Conservation (phyloP, 2,888 invertebrate species). For the Orthonevra nobilis region DNA sequence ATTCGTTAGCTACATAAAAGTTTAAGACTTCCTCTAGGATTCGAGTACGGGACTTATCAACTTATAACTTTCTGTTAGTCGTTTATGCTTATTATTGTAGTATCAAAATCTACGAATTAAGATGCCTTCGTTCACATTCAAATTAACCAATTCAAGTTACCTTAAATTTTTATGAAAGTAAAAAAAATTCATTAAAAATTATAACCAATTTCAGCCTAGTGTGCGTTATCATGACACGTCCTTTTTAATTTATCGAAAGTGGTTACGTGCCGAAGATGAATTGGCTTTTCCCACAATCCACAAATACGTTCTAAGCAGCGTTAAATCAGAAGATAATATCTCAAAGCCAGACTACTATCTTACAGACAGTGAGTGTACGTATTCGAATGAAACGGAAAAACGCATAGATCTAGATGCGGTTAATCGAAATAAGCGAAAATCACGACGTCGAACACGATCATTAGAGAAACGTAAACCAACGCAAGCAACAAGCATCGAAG, state of each 20-base stretch:
- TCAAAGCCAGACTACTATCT: conserved; percentile 64
- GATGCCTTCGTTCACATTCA: conserved; percentile 12
- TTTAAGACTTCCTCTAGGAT: too few species aligned
- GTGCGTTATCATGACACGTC: conserved; percentile 72
- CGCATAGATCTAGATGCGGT: conserved; percentile 53
- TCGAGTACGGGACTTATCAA: too few species aligned
- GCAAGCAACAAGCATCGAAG: conserved; percentile 21
- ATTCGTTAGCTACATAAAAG: too few species aligned
- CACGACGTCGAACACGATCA: conserved; percentile 69
- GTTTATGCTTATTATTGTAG: too few species aligned
- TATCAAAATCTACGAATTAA: too few species aligned
- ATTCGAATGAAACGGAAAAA: conserved; percentile 50
- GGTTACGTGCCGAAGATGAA: conserved; percentile 72
- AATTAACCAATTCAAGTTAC: conserved; percentile 39
- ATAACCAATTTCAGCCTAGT: conserved; percentile 72
- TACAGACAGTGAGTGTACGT: conserved; percentile 66
- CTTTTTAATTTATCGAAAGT: conserved; percentile 72
- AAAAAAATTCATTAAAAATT: conserved; percentile 29
- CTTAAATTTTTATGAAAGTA: conserved; percentile 4
- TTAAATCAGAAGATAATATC: conserved; percentile 46
- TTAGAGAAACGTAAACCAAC: conserved; percentile 58
- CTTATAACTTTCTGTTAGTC: too few species aligned
- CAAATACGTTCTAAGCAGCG: conserved; percentile 61
- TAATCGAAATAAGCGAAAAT: conserved; percentile 64
- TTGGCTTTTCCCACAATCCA: conserved; percentile 72